phyloP scores from a whole-genome alignment of 2,113 vertebrate species.

The Ictidomys tridecemlineatus region DNA sequence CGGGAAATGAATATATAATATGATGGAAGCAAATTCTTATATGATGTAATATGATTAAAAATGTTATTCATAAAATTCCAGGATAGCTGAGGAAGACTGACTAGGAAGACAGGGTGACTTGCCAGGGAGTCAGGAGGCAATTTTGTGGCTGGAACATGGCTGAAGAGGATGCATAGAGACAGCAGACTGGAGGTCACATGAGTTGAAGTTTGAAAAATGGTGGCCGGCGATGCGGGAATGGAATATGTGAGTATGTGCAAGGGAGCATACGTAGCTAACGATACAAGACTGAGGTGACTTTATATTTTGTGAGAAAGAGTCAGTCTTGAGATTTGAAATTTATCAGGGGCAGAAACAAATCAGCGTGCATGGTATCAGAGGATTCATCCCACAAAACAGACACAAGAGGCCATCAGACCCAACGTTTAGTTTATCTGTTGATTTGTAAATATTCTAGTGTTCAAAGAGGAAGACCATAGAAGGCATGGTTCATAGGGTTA shows the following conservation, averaged over 20 bases:
- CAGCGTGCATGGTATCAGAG: background rate
- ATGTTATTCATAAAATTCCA: background rate
- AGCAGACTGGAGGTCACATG: background rate
- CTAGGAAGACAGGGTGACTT: background rate
- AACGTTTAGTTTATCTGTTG: background rate
- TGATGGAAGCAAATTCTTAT: background rate
- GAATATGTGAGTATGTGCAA: accelerated
- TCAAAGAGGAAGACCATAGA: background rate
- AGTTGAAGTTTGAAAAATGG: background rate
- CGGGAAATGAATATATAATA: background rate
- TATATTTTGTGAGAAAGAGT: background rate
- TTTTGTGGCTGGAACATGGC: background rate
- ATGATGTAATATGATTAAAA: background rate
- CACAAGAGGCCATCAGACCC: background rate
- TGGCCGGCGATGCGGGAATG: accelerated
- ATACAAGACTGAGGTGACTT: background rate
- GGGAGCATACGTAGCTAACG: background rate
- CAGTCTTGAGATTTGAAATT: background rate
- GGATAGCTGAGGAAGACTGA: background rate
- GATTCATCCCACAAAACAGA: background rate
- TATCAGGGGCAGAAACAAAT: background rate
- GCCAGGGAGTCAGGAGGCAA: background rate
- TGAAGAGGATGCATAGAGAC: background rate
- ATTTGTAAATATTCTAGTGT: background rate
- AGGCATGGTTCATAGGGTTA: background rate